Conservation (phyloP, 2,888 invertebrate genomes). For the Eristalis arbustorum region DNA sequence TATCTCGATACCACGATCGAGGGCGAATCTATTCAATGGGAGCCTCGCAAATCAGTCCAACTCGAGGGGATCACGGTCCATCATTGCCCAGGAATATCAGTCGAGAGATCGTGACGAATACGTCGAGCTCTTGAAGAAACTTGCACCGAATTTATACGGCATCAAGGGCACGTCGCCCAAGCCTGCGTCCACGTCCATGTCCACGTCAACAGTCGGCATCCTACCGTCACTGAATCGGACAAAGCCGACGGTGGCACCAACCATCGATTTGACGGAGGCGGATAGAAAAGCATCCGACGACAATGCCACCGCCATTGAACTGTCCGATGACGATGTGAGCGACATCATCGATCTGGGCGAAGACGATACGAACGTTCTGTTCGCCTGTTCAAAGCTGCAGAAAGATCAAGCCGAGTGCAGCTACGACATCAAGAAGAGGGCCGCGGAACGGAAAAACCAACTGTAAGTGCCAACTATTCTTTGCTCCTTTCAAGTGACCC, state of each 20-base stretch:
- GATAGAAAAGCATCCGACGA: slow-evolving; percentile 39
- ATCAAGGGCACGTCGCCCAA: slow-evolving; percentile 46
- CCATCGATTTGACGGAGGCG: slow-evolving; percentile 23
- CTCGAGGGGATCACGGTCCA: slow-evolving; percentile 60
- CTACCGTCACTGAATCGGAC: slow-evolving; percentile 56
- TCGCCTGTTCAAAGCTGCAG: slow-evolving; percentile 72
- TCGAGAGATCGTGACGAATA: slow-evolving; percentile 73
- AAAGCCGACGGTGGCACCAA: background rate
- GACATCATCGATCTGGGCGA: slow-evolving; percentile 73
- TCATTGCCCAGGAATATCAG: slow-evolving; percentile 72
- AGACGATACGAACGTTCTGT: slow-evolving; percentile 72
- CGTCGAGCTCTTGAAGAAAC: slow-evolving; percentile 67
- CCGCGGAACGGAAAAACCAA: slow-evolving; percentile 73
- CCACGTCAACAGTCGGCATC: background rate
- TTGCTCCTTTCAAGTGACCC: background rate
- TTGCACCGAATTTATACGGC: slow-evolving; percentile 71
- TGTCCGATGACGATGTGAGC: slow-evolving; percentile 73
- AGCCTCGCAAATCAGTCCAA: background rate
- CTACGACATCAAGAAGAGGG: slow-evolving; percentile 60
- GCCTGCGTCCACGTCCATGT: no score
- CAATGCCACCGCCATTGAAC: slow-evolving; percentile 20
- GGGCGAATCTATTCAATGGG: slow-evolving; percentile 45
- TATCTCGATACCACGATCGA: slow-evolving; percentile 17
- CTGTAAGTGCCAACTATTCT: slow-evolving; percentile 73
- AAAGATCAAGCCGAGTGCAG: slow-evolving; percentile 45